These are phyloP conservation scores for Condylostylus longicornis DNA, from an alignment of 1,140 invertebrate genomes.

Conservation along the genomic window DNA sequence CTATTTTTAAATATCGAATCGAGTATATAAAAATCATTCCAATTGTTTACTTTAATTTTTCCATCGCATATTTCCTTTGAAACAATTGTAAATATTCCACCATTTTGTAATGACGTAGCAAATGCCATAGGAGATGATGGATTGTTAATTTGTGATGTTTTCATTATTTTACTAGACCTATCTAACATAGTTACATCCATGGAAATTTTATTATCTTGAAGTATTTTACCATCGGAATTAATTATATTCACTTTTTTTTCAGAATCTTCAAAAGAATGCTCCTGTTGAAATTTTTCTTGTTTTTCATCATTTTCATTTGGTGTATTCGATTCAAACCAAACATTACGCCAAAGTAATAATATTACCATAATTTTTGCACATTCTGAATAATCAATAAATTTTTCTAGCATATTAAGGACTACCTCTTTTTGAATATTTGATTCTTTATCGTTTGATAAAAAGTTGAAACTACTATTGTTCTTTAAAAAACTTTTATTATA, in stretches of 20 bases:
- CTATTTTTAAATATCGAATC: slow-evolving; percentile 20
- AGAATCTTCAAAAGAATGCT: no score
- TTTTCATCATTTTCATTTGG: no score
- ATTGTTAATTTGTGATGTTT: no score
- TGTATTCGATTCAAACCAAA: no score
- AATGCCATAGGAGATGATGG: neutral
- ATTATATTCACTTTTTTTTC: no score
- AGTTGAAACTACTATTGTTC: slow-evolving; percentile 4
- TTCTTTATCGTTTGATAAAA: slow-evolving; percentile 16
- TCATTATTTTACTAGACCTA: no score
- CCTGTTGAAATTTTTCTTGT: no score
- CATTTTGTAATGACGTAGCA: slow-evolving; percentile 2
- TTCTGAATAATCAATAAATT: slow-evolving; percentile 23
- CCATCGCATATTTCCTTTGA: slow-evolving; percentile 7
- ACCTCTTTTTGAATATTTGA: slow-evolving; percentile 30
- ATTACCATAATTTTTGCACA: slow-evolving; percentile 24
- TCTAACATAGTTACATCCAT: no score
- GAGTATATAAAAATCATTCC: slow-evolving; percentile 13
- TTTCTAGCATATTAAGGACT: slow-evolving; percentile 29
- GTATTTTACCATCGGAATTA: no score
- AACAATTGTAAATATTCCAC: slow-evolving; percentile 7
- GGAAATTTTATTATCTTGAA: no score
- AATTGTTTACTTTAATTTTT: slow-evolving; percentile 5
- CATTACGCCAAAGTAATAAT: slow-evolving; percentile 23
- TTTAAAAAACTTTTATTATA: no score